These are phyloP conservation scores for Rhynchonema sp. DNA, from an alignment of 2,888 invertebrate species.

Conservation along the genomic window DNA sequence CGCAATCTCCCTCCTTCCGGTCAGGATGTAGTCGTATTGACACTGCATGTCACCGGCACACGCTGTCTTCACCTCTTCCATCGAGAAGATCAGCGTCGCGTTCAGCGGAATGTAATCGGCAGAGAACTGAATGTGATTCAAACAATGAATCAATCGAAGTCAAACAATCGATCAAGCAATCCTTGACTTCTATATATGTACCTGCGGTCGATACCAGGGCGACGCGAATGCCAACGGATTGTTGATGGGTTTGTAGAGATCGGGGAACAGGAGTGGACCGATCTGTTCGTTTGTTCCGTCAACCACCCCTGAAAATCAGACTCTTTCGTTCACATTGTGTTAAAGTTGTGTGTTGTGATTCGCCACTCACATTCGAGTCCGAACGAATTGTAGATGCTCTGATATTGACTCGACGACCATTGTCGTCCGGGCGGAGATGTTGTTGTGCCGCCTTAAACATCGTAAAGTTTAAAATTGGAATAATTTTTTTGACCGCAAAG, in stretches of 20 bases:
- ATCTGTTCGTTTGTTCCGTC: slow-evolving; percentile 14
- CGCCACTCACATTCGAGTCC: slow-evolving; percentile 14
- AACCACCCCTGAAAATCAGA: slow-evolving; percentile 15
- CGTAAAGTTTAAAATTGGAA: too few relatives aligned
- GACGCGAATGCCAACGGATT: slow-evolving; percentile 18
- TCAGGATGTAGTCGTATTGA: slow-evolving; percentile 16
- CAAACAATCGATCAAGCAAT: background rate
- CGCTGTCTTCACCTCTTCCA: slow-evolving; percentile 13
- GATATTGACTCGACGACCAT: slow-evolving; percentile 13
- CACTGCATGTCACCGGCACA: slow-evolving; percentile 14
- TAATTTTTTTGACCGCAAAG: too few relatives aligned
- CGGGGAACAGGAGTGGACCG: slow-evolving; percentile 16
- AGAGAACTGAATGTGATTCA: slow-evolving; percentile 9
- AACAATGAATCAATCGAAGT: background rate
- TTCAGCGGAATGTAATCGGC: slow-evolving; percentile 14
- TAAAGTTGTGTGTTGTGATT: too few relatives aligned
- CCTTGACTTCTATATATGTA: background rate
- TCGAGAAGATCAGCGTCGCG: slow-evolving; percentile 14
- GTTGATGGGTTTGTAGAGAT: slow-evolving; percentile 19
- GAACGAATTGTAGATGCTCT: slow-evolving; percentile 18
- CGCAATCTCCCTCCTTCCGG: slow-evolving; percentile 14
- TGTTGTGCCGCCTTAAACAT: background rate
- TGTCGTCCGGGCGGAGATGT: slow-evolving; percentile 7
- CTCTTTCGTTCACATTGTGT: too few relatives aligned
- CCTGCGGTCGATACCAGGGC: slow-evolving; percentile 11